Evolutionary conservation across 2,888 invertebrate species (phyloP), one percentile per base, ranked within the genome.

Genomic region (Troides oblongomaculatus): DNA sequence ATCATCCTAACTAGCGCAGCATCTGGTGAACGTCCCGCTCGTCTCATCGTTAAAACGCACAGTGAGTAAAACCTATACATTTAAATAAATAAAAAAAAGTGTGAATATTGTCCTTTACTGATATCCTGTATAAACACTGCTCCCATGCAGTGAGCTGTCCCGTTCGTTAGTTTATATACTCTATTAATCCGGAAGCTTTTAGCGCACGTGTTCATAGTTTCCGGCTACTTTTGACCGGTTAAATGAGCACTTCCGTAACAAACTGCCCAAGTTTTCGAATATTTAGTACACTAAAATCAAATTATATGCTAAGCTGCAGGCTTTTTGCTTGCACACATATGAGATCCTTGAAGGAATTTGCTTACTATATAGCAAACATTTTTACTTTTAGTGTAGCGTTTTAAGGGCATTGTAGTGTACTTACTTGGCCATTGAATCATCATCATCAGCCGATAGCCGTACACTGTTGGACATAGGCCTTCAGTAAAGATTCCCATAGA

Each of bases 201-300:
- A 67, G 39, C 67, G 43, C 21, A 43, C 57, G 57, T 36, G 67
- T 43, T 62, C 56, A 67, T 23, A 25, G 57, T 57, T 39, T 56
- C 62, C 25, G 17, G 53, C 6, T 62, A 18, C 25, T 39, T 5
- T 57, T 57, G 56, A 57, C 56, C 43, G 17, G 17, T 23, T 23
- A 58, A 67, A 62, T 57, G 43, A 67, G 62, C 56, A 57, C 23
- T 23, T 65, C 65, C 93, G 57, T 53, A n/a, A 7, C 1, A 18
- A n/a, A n/a, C 5, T 14, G 5, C 17, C 2, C 53, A n/a, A 5
- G 12, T 6, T 2, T 18, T 53, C 53, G 53, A 53, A n/a, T n/a
- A n/a, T 53, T n/a, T 7, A 53, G 8, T 1, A n/a, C 53, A 53
- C 18, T 7, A 53, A n/a, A n/a, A 2, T 6, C 18, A 53, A 18